These are phyloP conservation scores for Leptatherina wallacei DNA, from an alignment of 2,797 vertebrate genomes.

Conservation along the genomic window DNA sequence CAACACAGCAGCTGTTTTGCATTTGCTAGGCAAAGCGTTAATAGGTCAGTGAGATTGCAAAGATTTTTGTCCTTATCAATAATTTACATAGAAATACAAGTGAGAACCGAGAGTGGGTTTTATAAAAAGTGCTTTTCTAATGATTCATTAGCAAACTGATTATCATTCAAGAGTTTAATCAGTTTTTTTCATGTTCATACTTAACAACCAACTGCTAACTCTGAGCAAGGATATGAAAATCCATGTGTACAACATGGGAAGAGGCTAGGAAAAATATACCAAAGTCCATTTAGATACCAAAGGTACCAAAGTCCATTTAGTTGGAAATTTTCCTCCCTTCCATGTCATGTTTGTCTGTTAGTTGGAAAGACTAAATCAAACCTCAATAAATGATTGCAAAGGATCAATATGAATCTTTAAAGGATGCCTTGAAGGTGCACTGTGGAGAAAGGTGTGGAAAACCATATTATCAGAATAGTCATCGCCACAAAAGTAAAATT, in stretches of 20 bases:
- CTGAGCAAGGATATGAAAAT: not conserved
- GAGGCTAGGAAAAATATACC: constrained; percentile 8
- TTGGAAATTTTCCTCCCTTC: not conserved
- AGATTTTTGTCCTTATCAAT: not conserved
- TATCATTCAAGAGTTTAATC: not conserved
- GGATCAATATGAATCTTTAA: not conserved
- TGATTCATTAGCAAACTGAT: not conserved
- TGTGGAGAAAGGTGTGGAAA: not conserved
- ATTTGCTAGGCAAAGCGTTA: not conserved
- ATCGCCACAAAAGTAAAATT: not conserved
- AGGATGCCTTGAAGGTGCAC: not conserved
- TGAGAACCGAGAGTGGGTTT: not conserved
- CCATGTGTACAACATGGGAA: not conserved
- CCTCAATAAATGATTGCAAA: not conserved
- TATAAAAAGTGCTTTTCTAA: not conserved
- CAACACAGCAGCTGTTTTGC: not conserved
- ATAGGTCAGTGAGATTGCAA: not conserved
- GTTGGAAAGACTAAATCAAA: not conserved
- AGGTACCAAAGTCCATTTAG: not conserved
- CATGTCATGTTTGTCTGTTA: not conserved
- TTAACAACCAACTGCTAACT: not conserved
- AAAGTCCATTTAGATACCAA: not conserved
- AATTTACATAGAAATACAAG: not conserved
- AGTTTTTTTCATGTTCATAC: not conserved
- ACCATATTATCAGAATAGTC: not conserved